These are phyloP conservation scores for Calonectris borealis DNA, from an alignment of 2,113 vertebrate genomes.

Conservation along the genomic window DNA sequence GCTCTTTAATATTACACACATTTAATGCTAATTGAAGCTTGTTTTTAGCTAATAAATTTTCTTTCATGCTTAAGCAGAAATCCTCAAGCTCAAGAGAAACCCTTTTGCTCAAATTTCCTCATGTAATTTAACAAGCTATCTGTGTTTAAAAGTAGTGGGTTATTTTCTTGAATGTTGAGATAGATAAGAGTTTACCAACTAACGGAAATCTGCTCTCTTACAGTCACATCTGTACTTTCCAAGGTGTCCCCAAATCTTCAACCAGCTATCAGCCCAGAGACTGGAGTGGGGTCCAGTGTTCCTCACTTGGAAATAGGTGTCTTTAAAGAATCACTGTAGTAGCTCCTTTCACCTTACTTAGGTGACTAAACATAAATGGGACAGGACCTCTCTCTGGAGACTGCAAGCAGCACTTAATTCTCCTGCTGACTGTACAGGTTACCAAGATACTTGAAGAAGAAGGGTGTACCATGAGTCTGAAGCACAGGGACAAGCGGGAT, in stretches of 20 bases:
- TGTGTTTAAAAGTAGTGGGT: background rate
- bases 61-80: background rate
- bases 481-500: background rate
- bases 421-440: background rate
- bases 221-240: background rate
- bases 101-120: conserved; percentile 58
- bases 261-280: background rate
- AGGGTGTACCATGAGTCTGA: background rate
- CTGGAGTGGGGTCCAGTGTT: background rate
- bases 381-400: background rate
- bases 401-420: background rate
- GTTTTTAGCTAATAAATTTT: conserved; percentile 1
- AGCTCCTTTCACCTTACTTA: background rate
- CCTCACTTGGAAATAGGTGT: background rate
- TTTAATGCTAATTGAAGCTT: background rate
- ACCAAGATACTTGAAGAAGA: background rate
- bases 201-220: background rate
- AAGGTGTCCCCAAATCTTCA: background rate
- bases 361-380: background rate
- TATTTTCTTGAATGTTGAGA: background rate
- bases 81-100: background rate
- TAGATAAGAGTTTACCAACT: background rate
- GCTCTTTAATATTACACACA: background rate
- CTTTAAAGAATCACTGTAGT: background rate
- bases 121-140: conserved; percentile 61